Conservation (phyloP, 2,888 invertebrate genomes). For the Palloptera scutellata region DNA sequence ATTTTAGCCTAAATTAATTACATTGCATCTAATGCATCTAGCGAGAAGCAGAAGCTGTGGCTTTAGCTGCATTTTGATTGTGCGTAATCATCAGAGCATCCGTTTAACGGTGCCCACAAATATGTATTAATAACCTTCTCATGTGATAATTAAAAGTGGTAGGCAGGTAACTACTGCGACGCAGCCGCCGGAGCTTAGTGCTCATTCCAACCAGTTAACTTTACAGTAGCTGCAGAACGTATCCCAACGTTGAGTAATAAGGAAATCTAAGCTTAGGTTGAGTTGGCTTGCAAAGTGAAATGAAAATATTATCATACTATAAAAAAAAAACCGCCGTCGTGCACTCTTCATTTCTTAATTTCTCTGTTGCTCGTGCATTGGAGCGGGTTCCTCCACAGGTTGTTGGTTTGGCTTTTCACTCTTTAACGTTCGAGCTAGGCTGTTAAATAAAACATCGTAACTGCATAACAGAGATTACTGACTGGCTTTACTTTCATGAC, state of each 20-base stretch:
- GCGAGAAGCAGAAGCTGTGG: no score
- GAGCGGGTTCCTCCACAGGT: neutral
- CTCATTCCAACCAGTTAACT: neutral
- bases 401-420: no score
- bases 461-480: no score
- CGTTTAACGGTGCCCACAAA: conserved; percentile 29
- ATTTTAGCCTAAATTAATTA: no score
- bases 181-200: neutral
- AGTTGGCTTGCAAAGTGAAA: no score
- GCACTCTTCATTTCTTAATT: conserved; percentile 11
- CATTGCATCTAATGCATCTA: no score
- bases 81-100: conserved; percentile 6
- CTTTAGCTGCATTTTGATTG: no score
- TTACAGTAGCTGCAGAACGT: neutral
- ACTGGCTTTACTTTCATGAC: conserved; percentile 13
- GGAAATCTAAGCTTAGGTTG: neutral
- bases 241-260: neutral
- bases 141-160: conserved; percentile 7
- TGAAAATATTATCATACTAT: neutral
- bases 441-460: no score
- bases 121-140: conserved; percentile 25
- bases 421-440: no score
- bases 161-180: conserved; percentile 8
- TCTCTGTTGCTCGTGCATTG: neutral
- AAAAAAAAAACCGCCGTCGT: neutral